Evolutionary conservation across 2,888 invertebrate genomes (phyloP), one percentile per base, ranked within the genome.

Genomic region (Xanthorhoe designata): DNA sequence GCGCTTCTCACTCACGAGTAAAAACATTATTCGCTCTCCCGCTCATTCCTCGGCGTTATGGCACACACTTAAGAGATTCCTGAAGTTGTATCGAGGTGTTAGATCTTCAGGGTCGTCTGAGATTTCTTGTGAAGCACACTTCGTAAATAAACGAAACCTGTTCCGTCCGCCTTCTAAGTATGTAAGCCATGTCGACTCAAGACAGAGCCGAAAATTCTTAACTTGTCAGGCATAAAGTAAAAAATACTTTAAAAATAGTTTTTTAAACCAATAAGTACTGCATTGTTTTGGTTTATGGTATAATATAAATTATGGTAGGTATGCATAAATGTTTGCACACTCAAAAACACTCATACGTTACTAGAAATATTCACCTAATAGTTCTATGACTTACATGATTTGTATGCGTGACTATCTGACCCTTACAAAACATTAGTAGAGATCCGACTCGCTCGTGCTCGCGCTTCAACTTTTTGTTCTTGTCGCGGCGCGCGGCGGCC

Each of bases 361-460:
- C 29, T 51, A 10, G 17, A 17, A 49, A 57, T 47, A 47, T 57
- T n/a, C 0, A 47, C 15, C 47, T 15, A 17, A 1, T 19, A 13
- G n/a, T 51, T 53, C 17, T 54, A 35, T 47, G 32, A 9, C 18
- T 60, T 24, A 64, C 19, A 71, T 73, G 73, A 71, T 72, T 81
- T 79, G 2, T 15, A 15, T 5, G n/a, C 81, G 81, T 82, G 78
- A 80, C 78, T 82, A 78, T 79, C 63, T 63, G 73, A 68, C 79
- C 80, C 77, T 72, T 62, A 24, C 4, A 45, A 82, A 86, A 82
- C 78, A 81, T 82, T 80, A 79, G 76, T 74, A 65, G 77, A 78
- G 78, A 80, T 76, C 71, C 73, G 78, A 75, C 68, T 68, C 84
- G 85, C 89, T 86, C 89, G 90, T 87, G 90, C 86, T 82, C 81